Conservation (phyloP, 2,888 invertebrate species). For the Tethea ocularis region DNA sequence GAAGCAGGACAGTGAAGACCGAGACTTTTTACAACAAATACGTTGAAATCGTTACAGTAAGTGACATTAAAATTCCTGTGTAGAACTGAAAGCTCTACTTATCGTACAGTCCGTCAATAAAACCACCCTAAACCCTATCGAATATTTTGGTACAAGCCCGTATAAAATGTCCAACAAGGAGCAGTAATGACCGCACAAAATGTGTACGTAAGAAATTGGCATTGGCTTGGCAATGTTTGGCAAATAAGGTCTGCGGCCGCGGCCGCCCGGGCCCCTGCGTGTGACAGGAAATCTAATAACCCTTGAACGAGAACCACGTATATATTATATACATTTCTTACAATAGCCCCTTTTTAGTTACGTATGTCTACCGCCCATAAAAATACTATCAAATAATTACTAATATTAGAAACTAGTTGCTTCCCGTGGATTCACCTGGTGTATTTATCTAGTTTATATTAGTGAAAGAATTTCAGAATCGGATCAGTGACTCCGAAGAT, state of each 20-base stretch:
- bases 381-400: neutral
- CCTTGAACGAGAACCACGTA: slow-evolving; percentile 66
- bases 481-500: no score
- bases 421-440: no score
- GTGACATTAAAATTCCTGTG: neutral
- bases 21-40: no score
- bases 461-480: no score
- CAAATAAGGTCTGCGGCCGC: slow-evolving; percentile 69
- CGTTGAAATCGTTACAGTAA: neutral
- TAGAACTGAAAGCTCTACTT: neutral
- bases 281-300: slow-evolving; percentile 79
- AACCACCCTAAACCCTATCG: slow-evolving; percentile 31
- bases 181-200: slow-evolving; percentile 68
- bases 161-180: slow-evolving; percentile 54
- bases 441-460: no score
- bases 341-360: slow-evolving; percentile 55
- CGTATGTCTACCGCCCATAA: neutral
- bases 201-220: slow-evolving; percentile 73
- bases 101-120: neutral
- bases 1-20: no score
- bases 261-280: slow-evolving; percentile 57
- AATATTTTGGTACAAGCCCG: slow-evolving; percentile 40
- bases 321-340: slow-evolving; percentile 68
- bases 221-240: slow-evolving; percentile 69
- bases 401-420: no score